These are phyloP conservation scores for Oceanodroma leucorhoa DNA, from an alignment of 2,797 vertebrate species.

Conservation along the genomic window DNA sequence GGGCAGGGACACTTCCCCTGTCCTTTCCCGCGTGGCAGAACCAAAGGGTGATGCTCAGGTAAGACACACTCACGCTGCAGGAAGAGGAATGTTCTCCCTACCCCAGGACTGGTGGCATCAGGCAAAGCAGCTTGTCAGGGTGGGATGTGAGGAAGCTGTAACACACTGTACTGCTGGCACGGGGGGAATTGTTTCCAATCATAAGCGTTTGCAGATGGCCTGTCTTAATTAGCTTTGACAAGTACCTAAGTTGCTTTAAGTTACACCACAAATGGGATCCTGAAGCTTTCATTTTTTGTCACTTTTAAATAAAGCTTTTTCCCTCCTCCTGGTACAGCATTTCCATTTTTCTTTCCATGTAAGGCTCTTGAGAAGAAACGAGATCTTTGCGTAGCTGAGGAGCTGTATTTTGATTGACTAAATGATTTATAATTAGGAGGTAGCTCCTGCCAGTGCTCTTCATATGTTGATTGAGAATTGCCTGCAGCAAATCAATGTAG, in stretches of 20 bases:
- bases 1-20: neutral
- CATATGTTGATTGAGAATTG: neutral
- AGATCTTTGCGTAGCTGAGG: neutral
- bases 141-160: neutral
- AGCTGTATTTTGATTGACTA: constrained; percentile 49
- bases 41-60: neutral
- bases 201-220: constrained; percentile 7
- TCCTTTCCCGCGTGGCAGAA: neutral
- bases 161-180: neutral
- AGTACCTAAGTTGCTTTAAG: constrained; percentile 51
- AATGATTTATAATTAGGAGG: constrained; percentile 42
- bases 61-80: accelerated
- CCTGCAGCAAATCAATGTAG: neutral
- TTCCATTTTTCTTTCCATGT: constrained; percentile 21
- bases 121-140: neutral
- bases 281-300: constrained; percentile 25
- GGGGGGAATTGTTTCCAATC: neutral
- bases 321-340: neutral
- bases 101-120: neutral
- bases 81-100: neutral
- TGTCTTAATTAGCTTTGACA: constrained; percentile 57
- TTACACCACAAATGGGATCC: constrained; percentile 34
- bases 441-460: neutral
- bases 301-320: constrained; percentile 20
- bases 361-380: constrained; percentile 19